Evolutionary conservation across 2,113 vertebrate species (phyloP), one percentile per base, ranked within the genome.

Genomic region (Arothron firmamentum): DNA sequence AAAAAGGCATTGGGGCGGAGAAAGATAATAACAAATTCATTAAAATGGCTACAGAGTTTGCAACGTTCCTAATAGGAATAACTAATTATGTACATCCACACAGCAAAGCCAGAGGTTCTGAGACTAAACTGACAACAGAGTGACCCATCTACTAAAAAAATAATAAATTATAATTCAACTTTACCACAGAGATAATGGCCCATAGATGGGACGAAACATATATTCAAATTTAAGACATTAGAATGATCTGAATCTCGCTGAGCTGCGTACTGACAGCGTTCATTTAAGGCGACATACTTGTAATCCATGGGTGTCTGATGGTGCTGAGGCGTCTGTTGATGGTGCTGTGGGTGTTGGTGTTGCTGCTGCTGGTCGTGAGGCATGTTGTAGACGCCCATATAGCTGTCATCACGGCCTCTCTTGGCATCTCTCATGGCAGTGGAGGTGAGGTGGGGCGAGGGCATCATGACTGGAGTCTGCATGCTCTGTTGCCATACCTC

Each of bases 391-490:
- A 96, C 95, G 28, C 92, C 93, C 94, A 98, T 94, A 75, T 90
- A 99, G 86, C 87, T 94, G 79, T 98, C 95, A 46, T 99, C 96
- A 1, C 97, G 92, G 66, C 92, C 89, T 83, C 96, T 90, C 89
- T 98, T 98, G 21, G 95, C 91, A 64, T 99, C 97, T 86, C 97
- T 91, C 93, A 98, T 94, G 79, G 95, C 95, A 2, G 96, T 98
- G 79, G 97, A 97, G 71, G 95, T 96, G 66, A 98, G 94, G 66
- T 97, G 95, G 21, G 96, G 96, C 2, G 95, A 94, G 77, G 96
- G 93, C 92, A 98, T 88, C 95, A 97, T 98, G 84, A 97, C 93
- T 0, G 96, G 94, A 17, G 95, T 96, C 86, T 94, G 95, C 88
- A 98, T 90, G 62, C 90, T 91, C 82, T 97, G 96, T 75, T 96